Base-by-base conservation (phyloP, 2,797 vertebrate species). In the Artibeus jamaicensis region DNA sequence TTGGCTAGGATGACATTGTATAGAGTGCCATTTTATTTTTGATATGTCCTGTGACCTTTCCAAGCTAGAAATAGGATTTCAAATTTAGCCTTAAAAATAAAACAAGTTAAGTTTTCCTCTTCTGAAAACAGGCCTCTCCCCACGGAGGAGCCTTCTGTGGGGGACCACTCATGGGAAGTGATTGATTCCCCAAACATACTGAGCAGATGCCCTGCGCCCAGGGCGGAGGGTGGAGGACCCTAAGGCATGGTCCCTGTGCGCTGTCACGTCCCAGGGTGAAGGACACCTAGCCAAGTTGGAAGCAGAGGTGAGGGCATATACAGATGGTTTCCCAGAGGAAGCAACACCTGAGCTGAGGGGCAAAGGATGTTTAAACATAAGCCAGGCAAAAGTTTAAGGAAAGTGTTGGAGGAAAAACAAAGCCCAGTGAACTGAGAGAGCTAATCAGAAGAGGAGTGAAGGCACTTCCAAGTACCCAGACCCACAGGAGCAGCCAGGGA, bases 61-160 rank as follows among this genome's bases (percentile, higher is more conserved):
- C 74, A 68, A 86, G 46, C 95, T 78, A 68, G 46, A 97, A 94
- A 71, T 68, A 73, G 71, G 89, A 88, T 91, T 87, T 39, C 93
- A 94, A 90, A 29, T 29, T 62, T 70, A 62, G 22, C 65, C 21
- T 29, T 74, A 62, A 74, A 76, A 82, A 67, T 48, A 32, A 91
- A 91, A 65, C n/a, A 44, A 39, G 34, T 29, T 39, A 57, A 67
- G 37, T 67, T 71, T 86, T 79, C 39, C 74, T 95, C n/a, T 79
- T 48, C 89, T 93, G 59, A 73, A 94, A 93, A 93, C 21, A 78
- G 70, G 46, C 53, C 53, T 79, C 26, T 78, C 15, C 39, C 46
- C 29, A 11, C 26, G 68, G 29, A 91, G 77, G 95, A 86, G 74
- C 22, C 95, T 83, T 93, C 71, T 81, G 57, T 67, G 70, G 16